Evolutionary conservation across 2,888 invertebrate genomes (phyloP).

Genomic region (Apamea epomidion): DNA sequence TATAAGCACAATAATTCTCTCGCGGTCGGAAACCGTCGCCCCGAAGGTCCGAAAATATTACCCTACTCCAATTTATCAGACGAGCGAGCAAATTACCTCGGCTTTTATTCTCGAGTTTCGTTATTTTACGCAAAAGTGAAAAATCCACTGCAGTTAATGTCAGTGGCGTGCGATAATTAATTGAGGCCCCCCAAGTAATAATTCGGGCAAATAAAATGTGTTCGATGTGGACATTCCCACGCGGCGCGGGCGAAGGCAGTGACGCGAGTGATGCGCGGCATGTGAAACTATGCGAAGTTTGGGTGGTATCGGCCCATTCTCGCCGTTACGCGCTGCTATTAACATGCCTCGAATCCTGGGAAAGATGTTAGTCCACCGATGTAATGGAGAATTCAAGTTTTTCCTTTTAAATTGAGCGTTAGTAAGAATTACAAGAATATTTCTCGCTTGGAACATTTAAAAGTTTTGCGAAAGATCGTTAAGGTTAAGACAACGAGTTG

Average conservation of each 20-base stretch:
- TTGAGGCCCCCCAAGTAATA: conserved; percentile 81
- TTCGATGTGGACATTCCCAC: conserved; percentile 78
- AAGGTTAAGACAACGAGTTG: conserved; percentile 40
- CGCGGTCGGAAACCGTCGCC: conserved; percentile 73
- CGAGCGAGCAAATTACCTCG: conserved; percentile 71
- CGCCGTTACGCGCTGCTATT: conserved; percentile 61
- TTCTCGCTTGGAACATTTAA: conserved; percentile 40
- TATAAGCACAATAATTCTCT: conserved; percentile 77
- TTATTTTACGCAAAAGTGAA: conserved; percentile 78
- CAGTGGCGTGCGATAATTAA: conserved; percentile 79
- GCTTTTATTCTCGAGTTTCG: conserved; percentile 64
- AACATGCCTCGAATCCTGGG: conserved; percentile 70
- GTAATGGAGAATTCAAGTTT: conserved; percentile 62
- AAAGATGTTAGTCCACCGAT: conserved; percentile 65
- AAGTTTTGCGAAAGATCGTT: conserved; percentile 51
- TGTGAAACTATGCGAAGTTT: conserved; percentile 69
- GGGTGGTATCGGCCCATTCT: conserved; percentile 69
- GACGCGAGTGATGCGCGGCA: conserved; percentile 76
- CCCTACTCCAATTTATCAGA: conserved; percentile 80
- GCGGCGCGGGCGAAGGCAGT: conserved; percentile 66
- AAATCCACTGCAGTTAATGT: conserved; percentile 77
- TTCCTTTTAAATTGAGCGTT: conserved; percentile 59
- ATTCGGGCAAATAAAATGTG: conserved; percentile 77
- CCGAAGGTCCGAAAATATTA: conserved; percentile 72
- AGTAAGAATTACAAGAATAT: conserved; percentile 59